Evolutionary conservation across 2,888 invertebrate species (phyloP), one percentile per base, ranked within the genome.

Genomic region (Melinaea menophilus): DNA sequence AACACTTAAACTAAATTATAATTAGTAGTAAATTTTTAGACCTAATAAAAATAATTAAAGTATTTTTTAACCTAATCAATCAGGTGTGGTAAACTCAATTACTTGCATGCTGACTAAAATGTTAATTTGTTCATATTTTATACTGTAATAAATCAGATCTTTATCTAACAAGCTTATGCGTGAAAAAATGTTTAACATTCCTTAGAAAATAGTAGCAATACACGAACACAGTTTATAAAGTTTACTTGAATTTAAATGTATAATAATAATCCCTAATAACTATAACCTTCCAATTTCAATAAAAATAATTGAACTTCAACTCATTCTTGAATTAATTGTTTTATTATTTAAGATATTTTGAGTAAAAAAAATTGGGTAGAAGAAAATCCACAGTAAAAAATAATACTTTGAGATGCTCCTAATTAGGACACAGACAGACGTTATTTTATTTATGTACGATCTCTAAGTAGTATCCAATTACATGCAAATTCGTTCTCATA

Each of bases 81-180:
- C 54, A 56, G 51, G 48, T 58, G 55, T 58, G 55, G 56, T 34
- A 56, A 54, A 60, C 62, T 64, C 64, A 47, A 62, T 62, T 64
- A 62, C 59, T 64, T 62, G 58, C 64, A 64, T 59, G 59, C 56
- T 64, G 12, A 55, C 57, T 62, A 64, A 64, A 60, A 48, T 62
- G 67, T 62, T 64, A 64, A 67, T 67, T 67, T 67, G 60, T 56
- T 67, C 58, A 59, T 67, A 67, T 51, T 64, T 67, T 67, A 58
- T 67, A 58, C 59, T 48, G 37, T 59, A 56, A 59, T 62, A 64
- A 67, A 62, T 60, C 59, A 64, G 67, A 64, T 67, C 51, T 55
- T 34, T 62, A 64, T 67, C 67, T 34, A 45, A 55, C 48, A 55
- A 55, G 61, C 58, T 61, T 63, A 51, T 60, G 62, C 66, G 64